These are phyloP conservation scores for Syngnathus floridae DNA, from an alignment of 2,113 vertebrate species.

Conservation along the genomic window DNA sequence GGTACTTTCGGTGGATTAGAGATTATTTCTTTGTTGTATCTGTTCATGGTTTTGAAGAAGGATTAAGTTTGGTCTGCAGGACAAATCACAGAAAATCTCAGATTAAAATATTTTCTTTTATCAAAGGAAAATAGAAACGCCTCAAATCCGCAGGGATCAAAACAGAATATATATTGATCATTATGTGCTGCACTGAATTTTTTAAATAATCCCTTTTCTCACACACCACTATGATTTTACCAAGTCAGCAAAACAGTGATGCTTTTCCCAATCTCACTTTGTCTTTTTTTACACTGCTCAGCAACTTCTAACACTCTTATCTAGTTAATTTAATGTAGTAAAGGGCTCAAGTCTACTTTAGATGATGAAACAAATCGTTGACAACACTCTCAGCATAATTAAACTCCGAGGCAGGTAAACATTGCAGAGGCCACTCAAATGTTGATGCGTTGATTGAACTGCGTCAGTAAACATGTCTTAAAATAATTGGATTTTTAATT, in stretches of 20 bases:
- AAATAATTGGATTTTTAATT: neutral
- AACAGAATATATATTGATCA: neutral
- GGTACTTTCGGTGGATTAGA: slow-evolving; percentile 53
- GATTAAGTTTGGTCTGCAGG: slow-evolving; percentile 34
- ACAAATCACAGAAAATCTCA: slow-evolving; percentile 19
- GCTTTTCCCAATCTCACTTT: slow-evolving; percentile 28
- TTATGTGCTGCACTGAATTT: neutral
- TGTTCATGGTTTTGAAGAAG: slow-evolving; percentile 38
- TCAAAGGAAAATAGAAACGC: slow-evolving; percentile 1
- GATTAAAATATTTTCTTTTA: slow-evolving; percentile 23
- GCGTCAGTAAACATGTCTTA: neutral
- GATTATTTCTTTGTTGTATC: slow-evolving; percentile 49
- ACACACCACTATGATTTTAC: slow-evolving; percentile 24
- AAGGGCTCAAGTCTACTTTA: slow-evolving; percentile 44
- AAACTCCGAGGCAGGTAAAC: slow-evolving; percentile 28
- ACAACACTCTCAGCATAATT: slow-evolving; percentile 45
- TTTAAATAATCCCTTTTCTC: slow-evolving; percentile 21
- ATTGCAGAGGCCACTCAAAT: slow-evolving; percentile 26
- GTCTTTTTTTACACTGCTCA: slow-evolving; percentile 47
- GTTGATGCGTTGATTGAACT: slow-evolving; percentile 27
- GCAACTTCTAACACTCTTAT: slow-evolving; percentile 53
- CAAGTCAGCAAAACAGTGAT: slow-evolving; percentile 34
- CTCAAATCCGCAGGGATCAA: neutral
- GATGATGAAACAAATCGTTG: slow-evolving; percentile 54
- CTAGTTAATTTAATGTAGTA: slow-evolving; percentile 44